A percentile compares a stretch with the other conserved stretches of the same genome.
These are phyloP conservation scores for Esox niger DNA, from an alignment of 2,113 vertebrate species.

Conservation along the genomic window DNA sequence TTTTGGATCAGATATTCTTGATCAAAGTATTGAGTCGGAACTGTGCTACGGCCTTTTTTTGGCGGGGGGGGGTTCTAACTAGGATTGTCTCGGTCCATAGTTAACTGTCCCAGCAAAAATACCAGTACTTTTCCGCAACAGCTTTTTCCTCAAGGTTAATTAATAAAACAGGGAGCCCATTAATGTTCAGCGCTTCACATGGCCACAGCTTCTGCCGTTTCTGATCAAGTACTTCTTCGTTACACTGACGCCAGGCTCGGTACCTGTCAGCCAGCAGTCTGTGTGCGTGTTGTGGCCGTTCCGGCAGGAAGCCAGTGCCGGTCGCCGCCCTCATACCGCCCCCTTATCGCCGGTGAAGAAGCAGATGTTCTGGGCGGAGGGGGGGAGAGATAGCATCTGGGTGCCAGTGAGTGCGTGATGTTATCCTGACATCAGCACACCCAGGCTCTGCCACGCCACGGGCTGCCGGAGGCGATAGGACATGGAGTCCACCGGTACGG, in stretches of 20 bases:
- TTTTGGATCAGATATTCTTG: not conserved
- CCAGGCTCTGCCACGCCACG: not conserved
- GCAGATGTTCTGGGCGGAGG: not conserved
- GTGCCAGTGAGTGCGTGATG: not conserved
- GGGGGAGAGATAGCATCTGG: not conserved
- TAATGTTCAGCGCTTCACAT: too few species aligned
- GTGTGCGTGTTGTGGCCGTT: not conserved
- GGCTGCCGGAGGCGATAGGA: not conserved
- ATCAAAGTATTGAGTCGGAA: too few species aligned
- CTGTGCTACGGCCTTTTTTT: too few species aligned
- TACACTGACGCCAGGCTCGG: too few species aligned
- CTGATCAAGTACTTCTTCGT: too few species aligned
- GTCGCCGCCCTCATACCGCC: not conserved
- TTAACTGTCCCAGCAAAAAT: too few species aligned
- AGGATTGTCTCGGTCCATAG: too few species aligned
- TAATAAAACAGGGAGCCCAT: too few species aligned
- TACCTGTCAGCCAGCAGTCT: not conserved
- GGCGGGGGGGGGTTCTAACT: too few species aligned
- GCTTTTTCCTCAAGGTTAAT: too few species aligned
- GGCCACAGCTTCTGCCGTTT: too few species aligned
- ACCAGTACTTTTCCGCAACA: too few species aligned
- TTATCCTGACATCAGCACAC: constrained; percentile 2
- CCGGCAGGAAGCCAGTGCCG: not conserved
- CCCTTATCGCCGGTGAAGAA: not conserved
- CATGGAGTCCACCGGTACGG: not conserved